These are phyloP conservation scores for Hydraecia micacea DNA, from an alignment of 2,888 invertebrate genomes.

Conservation along the genomic window DNA sequence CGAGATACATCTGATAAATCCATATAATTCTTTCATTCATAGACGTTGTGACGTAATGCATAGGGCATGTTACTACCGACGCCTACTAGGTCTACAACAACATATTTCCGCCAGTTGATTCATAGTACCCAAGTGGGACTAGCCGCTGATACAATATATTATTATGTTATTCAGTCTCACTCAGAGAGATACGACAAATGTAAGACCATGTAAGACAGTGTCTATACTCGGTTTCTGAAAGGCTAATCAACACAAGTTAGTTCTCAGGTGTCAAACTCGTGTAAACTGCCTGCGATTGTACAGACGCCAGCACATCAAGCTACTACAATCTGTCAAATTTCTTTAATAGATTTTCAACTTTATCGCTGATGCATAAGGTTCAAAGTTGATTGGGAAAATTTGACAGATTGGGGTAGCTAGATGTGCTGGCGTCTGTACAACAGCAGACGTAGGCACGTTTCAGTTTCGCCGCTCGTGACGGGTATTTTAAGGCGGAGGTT, in stretches of 20 bases:
- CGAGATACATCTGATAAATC: constrained; percentile 34
- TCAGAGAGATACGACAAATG: background rate
- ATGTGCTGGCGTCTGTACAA: too few relatives aligned
- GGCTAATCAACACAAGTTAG: background rate
- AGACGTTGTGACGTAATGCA: constrained; percentile 41
- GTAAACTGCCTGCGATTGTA: background rate
- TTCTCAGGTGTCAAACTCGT: constrained; percentile 1
- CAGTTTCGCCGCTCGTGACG: background rate
- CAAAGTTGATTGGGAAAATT: too few relatives aligned
- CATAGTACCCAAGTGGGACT: constrained; percentile 49
- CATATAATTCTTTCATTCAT: constrained; percentile 52
- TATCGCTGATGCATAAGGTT: too few relatives aligned
- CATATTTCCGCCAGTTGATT: constrained; percentile 56
- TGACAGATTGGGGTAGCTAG: too few relatives aligned
- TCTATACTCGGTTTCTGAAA: background rate
- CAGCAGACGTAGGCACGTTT: background rate
- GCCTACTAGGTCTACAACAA: constrained; percentile 53
- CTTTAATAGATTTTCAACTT: too few relatives aligned
- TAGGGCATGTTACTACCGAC: constrained; percentile 61
- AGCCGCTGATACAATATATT: constrained; percentile 34
- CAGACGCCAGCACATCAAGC: too few relatives aligned
- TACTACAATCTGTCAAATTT: too few relatives aligned
- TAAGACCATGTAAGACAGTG: background rate
- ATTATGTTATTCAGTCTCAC: constrained; percentile 9
- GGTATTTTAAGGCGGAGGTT: background rate